Evolutionary conservation across 2,113 vertebrate species (phyloP).

Genomic region (Amazona guildingii): DNA sequence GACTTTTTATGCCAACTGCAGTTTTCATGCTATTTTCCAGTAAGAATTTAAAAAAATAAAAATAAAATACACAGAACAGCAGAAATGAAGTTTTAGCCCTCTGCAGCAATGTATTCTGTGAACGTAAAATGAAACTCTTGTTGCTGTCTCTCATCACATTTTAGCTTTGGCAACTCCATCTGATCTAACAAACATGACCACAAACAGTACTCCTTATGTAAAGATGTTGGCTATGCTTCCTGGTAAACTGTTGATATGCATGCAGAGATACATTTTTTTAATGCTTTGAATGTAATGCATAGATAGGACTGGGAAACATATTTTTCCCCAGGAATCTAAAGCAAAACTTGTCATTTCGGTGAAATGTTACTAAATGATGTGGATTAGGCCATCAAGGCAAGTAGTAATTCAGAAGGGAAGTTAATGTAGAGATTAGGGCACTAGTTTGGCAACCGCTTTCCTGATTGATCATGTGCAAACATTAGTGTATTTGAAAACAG

Average conservation of each 20-base stretch:
- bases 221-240: not conserved
- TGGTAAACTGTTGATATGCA: not conserved
- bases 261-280: not conserved
- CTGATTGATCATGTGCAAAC: not conserved
- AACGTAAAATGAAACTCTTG: not conserved
- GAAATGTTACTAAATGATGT: not conserved
- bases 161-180: not conserved
- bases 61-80: not conserved
- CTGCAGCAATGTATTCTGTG: not conserved
- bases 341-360: not conserved
- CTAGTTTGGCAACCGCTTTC: not conserved
- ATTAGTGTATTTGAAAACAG: not conserved
- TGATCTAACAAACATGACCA: not conserved
- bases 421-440: not conserved
- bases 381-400: not conserved
- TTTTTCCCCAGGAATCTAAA: not conserved
- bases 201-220: not conserved
- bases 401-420: not conserved
- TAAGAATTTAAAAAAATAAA: not conserved
- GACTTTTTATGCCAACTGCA: slow-evolving; percentile 7
- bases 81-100: not conserved
- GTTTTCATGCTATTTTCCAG: slow-evolving; percentile 10
- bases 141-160: not conserved
- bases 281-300: not conserved
- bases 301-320: not conserved